A percentile compares a stretch with the other conserved stretches of the same genome.
phyloP scores from a whole-genome alignment of 2,797 vertebrate species.

The Pelochelys cantorii region DNA sequence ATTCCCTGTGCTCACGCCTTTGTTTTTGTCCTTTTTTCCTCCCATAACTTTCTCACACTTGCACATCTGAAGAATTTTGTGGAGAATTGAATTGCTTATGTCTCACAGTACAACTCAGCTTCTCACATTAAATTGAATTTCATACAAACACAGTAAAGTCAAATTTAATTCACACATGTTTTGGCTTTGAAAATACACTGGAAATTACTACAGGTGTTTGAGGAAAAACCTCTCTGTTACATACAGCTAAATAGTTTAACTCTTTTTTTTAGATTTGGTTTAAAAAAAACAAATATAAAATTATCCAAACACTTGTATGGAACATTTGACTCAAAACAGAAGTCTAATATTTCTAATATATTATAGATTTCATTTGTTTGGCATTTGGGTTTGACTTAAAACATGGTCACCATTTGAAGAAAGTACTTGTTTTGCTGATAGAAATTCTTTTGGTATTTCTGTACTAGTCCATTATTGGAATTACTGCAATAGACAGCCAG shows the following conservation, averaged over 20 bases:
- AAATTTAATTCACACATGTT: neutral
- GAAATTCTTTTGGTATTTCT: neutral
- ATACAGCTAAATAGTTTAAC: neutral
- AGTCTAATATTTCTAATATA: neutral
- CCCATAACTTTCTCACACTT: conserved; percentile 61
- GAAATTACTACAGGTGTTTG: neutral
- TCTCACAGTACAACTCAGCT: neutral
- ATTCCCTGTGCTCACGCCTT: neutral
- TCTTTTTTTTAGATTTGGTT: neutral
- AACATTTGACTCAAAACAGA: neutral
- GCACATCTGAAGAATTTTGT: conserved; percentile 47
- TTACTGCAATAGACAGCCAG: neutral
- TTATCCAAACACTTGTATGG: too few species aligned
- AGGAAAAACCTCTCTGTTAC: neutral
- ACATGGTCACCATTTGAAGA: neutral
- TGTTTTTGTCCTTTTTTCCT: conserved; percentile 38
- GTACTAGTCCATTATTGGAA: neutral
- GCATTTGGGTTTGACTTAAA: neutral
- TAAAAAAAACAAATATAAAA: neutral
- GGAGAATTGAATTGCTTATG: neutral
- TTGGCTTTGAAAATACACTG: neutral
- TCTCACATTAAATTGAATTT: neutral
- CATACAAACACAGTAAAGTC: neutral
- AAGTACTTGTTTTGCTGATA: neutral
- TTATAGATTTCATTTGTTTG: neutral